A percentile compares a stretch with the other conserved stretches of the same genome.
Evolutionary conservation across 2,888 invertebrate species (phyloP).

Genomic region (Drosophila bunnanda): DNA sequence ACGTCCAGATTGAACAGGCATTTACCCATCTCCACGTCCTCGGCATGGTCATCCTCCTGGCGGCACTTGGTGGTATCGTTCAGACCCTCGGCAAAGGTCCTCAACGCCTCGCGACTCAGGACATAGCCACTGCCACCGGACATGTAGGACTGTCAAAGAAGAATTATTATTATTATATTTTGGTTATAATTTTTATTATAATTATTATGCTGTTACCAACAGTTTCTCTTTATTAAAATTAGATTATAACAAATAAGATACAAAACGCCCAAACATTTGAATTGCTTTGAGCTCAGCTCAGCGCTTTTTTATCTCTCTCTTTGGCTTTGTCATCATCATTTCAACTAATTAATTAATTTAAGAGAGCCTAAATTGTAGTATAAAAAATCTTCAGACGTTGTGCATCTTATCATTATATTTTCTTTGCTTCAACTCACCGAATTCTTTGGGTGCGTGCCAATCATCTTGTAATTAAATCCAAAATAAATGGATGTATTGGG

Average conservation of each 20-base stretch:
- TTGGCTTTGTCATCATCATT: not conserved
- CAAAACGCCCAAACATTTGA: not conserved
- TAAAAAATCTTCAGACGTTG: not conserved
- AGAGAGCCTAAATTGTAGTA: not conserved
- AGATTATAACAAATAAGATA: not conserved
- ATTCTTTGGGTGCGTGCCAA: conserved; percentile 40
- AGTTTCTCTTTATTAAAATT: too few species aligned
- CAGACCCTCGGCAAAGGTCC: conserved; percentile 89
- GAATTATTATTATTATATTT: not conserved
- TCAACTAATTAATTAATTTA: not conserved
- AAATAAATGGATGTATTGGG: conserved; percentile 92
- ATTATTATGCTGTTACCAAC: too few species aligned
- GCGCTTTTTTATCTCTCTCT: too few species aligned
- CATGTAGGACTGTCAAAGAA: conserved; percentile 89
- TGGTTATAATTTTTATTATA: not conserved
- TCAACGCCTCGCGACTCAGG: conserved; percentile 90
- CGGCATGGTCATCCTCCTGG: conserved; percentile 86
- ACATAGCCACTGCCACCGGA: conserved; percentile 97
- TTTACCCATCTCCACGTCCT: conserved; percentile 86
- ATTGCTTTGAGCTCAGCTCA: too few species aligned
- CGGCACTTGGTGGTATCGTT: conserved; percentile 86
- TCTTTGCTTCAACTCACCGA: conserved; percentile 69
- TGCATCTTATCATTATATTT: not conserved
- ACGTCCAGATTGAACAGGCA: conserved; percentile 93
- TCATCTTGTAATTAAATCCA: conserved; percentile 94